Base-by-base conservation (phyloP, 2,888 invertebrate genomes). In the Laspeyria flexula region DNA sequence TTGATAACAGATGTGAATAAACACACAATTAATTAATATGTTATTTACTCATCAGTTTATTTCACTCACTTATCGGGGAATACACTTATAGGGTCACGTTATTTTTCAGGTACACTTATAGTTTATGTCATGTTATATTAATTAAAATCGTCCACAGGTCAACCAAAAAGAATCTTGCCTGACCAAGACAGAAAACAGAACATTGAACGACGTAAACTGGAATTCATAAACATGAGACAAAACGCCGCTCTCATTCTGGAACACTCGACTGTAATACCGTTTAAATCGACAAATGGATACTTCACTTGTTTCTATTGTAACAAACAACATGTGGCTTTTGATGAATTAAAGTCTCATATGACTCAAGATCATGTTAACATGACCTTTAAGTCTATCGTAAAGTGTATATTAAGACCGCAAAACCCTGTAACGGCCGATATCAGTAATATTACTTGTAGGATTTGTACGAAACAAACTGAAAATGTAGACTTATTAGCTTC, bases 261-360 rank as follows among this genome's bases (percentile, higher is more conserved):
- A 61, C 43, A 73, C 54, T 73, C 74, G 3, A 73, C 72, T 0
- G 53, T 73, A 3, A 6, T 67, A 3, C 73, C 73, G 0, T 73
- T 73, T 29, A 71, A 67, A 50, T 70, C 62, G 6, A 60, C 52
- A 6, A 60, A 61, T 13, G 65, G 72, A 7, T 71, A 74, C n/a
- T 71, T 73, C 25, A 63, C 60, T 16, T 72, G 72, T 12, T 53
- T 71, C 3, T 73, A 71, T 30, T 72, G 72, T 10, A 64, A 55
- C 10, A 66, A 64, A 43, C 69, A 71, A 35, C 57, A 51, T 9
- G 53, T 55, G 0, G 47, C 41, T 1, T 67, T 71, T 12, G 50
- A 67, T 0, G 51, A 60, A 29, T 34, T 73, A 31, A 70, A 61
- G 43, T 10, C 34, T 0, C 74, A 73, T 27, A 35, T 56, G 7